Conservation (phyloP, 2,888 invertebrate species). For the Cabera pusaria region DNA sequence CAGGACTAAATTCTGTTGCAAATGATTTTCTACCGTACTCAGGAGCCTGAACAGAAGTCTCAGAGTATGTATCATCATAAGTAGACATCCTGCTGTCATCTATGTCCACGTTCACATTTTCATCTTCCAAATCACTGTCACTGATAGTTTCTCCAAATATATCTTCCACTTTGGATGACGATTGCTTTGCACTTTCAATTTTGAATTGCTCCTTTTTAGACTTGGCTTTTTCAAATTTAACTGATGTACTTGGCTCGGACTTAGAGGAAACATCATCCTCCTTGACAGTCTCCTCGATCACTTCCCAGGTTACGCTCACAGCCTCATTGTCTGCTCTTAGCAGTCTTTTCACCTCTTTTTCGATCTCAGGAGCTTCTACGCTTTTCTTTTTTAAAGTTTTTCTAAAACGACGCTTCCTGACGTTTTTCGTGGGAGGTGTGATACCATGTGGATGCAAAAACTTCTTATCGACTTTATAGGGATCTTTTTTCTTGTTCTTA, state of each 20-base stretch:
- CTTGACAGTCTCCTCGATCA: conserved; percentile 90
- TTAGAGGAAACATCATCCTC: conserved; percentile 89
- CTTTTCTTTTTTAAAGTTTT: conserved; percentile 98
- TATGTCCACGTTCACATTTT: conserved; percentile 90
- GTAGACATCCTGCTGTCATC: conserved; percentile 91
- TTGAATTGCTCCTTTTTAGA: conserved; percentile 52
- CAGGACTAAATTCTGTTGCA: conserved; percentile 62
- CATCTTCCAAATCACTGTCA: conserved; percentile 92
- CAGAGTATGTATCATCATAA: conserved; percentile 89
- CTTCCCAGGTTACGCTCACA: conserved; percentile 93
- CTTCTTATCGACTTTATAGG: conserved; percentile 92
- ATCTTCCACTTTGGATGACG: conserved; percentile 82
- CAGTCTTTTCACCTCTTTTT: conserved; percentile 97
- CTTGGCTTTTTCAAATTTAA: conserved; percentile 73
- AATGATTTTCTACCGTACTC: conserved; percentile 45
- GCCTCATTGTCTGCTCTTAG: conserved; percentile 97
- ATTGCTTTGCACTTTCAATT: conserved; percentile 50
- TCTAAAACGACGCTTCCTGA: conserved; percentile 94
- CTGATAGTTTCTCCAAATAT: conserved; percentile 97
- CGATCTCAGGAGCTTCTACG: conserved; percentile 98
- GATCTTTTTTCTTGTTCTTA: conserved; percentile 93
- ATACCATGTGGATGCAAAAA: conserved; percentile 98
- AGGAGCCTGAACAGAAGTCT: conserved; percentile 72
- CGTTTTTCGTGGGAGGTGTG: conserved; percentile 98
- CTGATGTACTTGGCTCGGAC: conserved; percentile 43